Evolutionary conservation across 2,888 invertebrate genomes (phyloP), one percentile per base, ranked within the genome.

Genomic region (Stictocephala bisonia): DNA sequence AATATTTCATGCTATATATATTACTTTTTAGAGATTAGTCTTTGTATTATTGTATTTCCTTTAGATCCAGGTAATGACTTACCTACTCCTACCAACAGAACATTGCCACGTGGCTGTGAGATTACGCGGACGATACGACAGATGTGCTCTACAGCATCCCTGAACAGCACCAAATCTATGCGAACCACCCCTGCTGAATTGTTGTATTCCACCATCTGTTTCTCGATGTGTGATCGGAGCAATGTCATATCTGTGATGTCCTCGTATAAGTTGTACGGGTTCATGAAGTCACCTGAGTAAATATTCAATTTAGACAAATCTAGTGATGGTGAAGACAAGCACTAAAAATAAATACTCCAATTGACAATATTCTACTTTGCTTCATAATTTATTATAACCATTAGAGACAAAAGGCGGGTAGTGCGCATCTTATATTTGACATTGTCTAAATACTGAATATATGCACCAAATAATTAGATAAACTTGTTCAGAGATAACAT

Each of bases 141-240:
- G 70, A 96, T 88, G 83, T 96, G 95, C 80, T 94, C 92, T 50
- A 96, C 90, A 9, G 95, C 95, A 81, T 96, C 95, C 79, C 89
- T 90, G 84, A 95, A 96, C 74, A 96, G 87, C 4, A 96, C 94
- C 74, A 96, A 84, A 82, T 94, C 91, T 89, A 95, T 90, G 79
- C 90, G 88, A 2, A 93, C 88, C 24, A 91, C 90, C 0, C 94
- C 94, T 0, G 93, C 92, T 9, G 90, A 88, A 58, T 88, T 88
- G 84, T 96, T 96, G 85, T 95, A 93, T 80, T 93, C 93, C 56
- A 90, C 90, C 85, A 94, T 85, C 78, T 88, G 86, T 0, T 83
- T 81, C 41, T 85, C 84, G 80, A 91, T 84, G 79, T 85, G 87
- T 48, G 82, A 84, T 73, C 89, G 87, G 40, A 92, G 82, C 0